These are phyloP conservation scores for Drosophila paulistorum DNA, from an alignment of 1,140 invertebrate species.

Conservation along the genomic window DNA sequence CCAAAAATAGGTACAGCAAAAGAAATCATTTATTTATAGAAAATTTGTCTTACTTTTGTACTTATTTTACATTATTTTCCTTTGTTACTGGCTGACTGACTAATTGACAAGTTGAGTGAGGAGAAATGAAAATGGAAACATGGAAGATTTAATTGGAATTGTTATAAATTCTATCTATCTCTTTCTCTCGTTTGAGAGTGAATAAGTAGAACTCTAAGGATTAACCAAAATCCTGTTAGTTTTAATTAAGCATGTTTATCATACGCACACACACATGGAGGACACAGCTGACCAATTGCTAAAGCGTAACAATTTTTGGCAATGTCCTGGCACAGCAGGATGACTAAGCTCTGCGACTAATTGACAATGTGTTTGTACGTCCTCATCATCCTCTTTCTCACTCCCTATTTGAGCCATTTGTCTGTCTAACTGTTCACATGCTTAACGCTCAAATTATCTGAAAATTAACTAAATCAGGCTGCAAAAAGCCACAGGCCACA, in stretches of 20 bases:
- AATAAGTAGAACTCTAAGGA: constrained; percentile 7
- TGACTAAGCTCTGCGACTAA: constrained; percentile 54
- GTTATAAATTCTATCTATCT: not conserved
- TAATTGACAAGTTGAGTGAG: constrained; percentile 73
- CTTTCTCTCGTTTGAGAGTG: not conserved
- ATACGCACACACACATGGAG: constrained; percentile 32
- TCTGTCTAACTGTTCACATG: constrained; percentile 41
- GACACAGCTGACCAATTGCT: constrained; percentile 38
- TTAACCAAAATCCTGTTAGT: constrained; percentile 68
- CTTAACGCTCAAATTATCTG: constrained; percentile 74
- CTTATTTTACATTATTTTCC: not conserved
- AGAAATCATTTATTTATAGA: constrained; percentile 11
- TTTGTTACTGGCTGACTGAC: constrained; percentile 11
- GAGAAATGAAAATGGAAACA: constrained; percentile 35
- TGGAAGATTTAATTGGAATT: constrained; percentile 67
- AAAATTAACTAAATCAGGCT: constrained; percentile 68
- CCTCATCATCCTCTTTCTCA: not conserved
- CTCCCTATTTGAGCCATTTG: not conserved
- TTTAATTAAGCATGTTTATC: constrained; percentile 78
- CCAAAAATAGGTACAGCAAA: not conserved
- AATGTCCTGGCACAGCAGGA: constrained; percentile 58
- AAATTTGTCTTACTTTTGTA: not conserved
- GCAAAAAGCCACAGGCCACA: constrained; percentile 55
- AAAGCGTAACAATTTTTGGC: constrained; percentile 50
- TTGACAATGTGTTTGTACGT: constrained; percentile 52